Conservation (phyloP, 2,797 vertebrate genomes). For the Enteromius unitaeniatus region DNA sequence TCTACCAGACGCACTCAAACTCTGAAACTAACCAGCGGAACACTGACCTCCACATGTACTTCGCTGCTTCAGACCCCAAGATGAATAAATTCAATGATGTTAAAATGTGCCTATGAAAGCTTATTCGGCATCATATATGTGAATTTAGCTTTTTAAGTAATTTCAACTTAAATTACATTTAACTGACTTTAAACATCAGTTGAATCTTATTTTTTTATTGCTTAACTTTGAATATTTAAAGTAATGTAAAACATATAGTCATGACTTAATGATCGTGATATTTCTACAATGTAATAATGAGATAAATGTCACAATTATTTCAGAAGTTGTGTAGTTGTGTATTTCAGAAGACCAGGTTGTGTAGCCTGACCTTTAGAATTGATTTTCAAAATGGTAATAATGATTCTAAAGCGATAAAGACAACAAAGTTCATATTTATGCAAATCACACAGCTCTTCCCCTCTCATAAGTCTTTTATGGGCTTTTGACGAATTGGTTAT, state of each 20-base stretch:
- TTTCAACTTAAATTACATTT: neutral
- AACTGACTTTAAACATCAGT: neutral
- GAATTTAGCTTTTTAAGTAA: neutral
- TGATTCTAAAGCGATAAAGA: neutral
- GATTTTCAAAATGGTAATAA: neutral
- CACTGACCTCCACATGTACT: neutral
- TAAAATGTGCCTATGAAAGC: neutral
- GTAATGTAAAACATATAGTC: no score
- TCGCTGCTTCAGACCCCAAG: neutral
- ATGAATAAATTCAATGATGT: neutral
- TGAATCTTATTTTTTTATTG: no score
- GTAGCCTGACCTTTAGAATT: neutral
- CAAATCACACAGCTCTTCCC: constrained; percentile 45
- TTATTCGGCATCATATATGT: neutral
- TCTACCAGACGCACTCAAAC: neutral
- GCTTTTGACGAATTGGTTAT: constrained; percentile 45
- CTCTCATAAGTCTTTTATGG: constrained; percentile 32
- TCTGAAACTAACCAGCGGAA: neutral
- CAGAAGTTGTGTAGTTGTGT: no score
- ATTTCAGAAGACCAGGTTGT: no score
- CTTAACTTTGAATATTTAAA: no score
- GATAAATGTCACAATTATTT: neutral
- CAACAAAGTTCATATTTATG: constrained; percentile 29
- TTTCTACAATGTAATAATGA: neutral
- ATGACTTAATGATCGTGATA: neutral